These are phyloP conservation scores for Rhabdomys dilectus DNA, from an alignment of 2,113 vertebrate genomes.

Conservation along the genomic window DNA sequence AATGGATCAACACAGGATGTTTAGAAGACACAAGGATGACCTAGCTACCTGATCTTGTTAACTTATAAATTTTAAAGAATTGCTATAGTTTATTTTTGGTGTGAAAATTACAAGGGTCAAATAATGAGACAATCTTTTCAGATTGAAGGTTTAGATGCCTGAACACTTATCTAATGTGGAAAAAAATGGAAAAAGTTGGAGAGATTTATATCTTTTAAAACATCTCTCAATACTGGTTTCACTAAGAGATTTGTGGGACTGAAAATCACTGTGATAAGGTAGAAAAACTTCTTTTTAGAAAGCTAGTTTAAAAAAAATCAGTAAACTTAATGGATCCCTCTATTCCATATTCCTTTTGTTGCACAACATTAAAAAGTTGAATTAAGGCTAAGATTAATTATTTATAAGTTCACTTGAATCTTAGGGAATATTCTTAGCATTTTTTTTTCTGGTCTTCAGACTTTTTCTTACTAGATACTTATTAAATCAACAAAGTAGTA, in stretches of 20 bases:
- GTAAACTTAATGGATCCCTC: background rate
- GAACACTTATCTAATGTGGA: slow-evolving; percentile 71
- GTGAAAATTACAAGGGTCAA: slow-evolving; percentile 73
- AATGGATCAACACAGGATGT: slow-evolving; percentile 74
- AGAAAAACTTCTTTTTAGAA: background rate
- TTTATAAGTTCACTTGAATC: slow-evolving; percentile 42
- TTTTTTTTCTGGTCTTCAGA: slow-evolving; percentile 60
- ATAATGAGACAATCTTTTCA: slow-evolving; percentile 73
- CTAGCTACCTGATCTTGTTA: slow-evolving; percentile 77
- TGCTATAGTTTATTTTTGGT: slow-evolving; percentile 75
- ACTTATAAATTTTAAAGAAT: slow-evolving; percentile 76
- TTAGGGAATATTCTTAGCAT: slow-evolving; percentile 6
- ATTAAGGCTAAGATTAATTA: slow-evolving; percentile 53
- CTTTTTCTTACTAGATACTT: slow-evolving; percentile 43
- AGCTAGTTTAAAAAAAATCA: slow-evolving; percentile 1
- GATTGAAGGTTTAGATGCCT: slow-evolving; percentile 72
- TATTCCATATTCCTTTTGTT: background rate
- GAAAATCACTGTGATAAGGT: slow-evolving; percentile 37
- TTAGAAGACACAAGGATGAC: slow-evolving; percentile 81
- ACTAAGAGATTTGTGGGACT: slow-evolving; percentile 48
- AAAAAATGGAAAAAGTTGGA: slow-evolving; percentile 71
- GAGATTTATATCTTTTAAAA: slow-evolving; percentile 67
- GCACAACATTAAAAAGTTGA: slow-evolving; percentile 37
- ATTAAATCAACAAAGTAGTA: slow-evolving; percentile 25
- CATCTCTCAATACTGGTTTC: slow-evolving; percentile 67